A percentile compares a stretch with the other conserved stretches of the same genome.
These are phyloP conservation scores for Harpagifer antarcticus DNA, from an alignment of 2,797 vertebrate genomes.

Conservation along the genomic window DNA sequence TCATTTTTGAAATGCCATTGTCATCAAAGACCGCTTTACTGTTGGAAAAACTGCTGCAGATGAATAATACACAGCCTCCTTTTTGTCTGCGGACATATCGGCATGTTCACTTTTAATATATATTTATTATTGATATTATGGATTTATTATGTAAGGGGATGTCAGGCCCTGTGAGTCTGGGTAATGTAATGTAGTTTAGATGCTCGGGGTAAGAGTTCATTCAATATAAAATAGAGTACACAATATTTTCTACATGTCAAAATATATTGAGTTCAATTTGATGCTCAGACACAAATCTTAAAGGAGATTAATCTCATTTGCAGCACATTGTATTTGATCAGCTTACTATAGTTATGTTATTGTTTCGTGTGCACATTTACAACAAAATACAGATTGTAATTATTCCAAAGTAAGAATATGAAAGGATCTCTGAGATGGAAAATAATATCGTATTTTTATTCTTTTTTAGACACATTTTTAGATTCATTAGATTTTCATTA, in stretches of 20 bases:
- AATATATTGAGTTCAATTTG: conserved; percentile 57
- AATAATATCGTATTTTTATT: conserved; percentile 13
- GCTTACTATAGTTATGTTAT: conserved; percentile 17
- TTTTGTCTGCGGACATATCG: conserved; percentile 57
- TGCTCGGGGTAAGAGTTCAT: conserved; percentile 45
- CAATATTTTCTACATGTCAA: conserved; percentile 58
- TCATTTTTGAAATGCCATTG: conserved; percentile 78
- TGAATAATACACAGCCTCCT: conserved; percentile 71
- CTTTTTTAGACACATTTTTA: not conserved
- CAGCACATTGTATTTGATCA: conserved; percentile 20
- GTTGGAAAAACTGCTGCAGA: conserved; percentile 65
- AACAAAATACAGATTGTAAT: conserved; percentile 3
- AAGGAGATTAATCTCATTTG: conserved; percentile 47
- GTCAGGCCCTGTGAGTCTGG: conserved; percentile 44
- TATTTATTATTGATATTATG: conserved; percentile 77
- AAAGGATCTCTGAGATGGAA: not conserved
- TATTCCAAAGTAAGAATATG: conserved; percentile 2
- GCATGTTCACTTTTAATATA: conserved; percentile 68
- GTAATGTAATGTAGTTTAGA: conserved; percentile 50
- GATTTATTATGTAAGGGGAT: conserved; percentile 65
- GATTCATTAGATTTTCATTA: not conserved
- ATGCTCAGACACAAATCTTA: conserved; percentile 50
- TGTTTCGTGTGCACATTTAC: conserved; percentile 17
- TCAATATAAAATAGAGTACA: conserved; percentile 48
- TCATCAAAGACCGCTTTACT: conserved; percentile 69